Base-by-base conservation (phyloP, 2,888 invertebrate genomes). In the Drosophila rubida region DNA sequence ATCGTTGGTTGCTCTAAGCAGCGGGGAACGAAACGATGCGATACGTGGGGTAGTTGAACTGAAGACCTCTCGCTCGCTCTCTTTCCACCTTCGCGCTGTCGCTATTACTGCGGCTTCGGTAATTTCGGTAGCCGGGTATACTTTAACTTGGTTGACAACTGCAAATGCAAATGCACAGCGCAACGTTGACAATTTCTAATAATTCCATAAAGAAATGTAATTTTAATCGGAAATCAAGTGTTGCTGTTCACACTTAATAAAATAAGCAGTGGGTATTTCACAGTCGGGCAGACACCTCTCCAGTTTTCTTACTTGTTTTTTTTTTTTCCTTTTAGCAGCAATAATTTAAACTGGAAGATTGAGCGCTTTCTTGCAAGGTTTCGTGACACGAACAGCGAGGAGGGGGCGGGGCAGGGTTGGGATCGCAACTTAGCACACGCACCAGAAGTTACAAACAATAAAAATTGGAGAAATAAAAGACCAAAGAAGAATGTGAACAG, bases 401-500 rank as follows among this genome's bases (percentile, higher is more conserved):
- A 16, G 23, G 16, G 14, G 37, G 50, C 44, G 23, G 44, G 53
- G 27, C 7, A 27, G 51, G 9, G 22, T 19, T 50, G 8, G 22
- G 30, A 54, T 66, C 22, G 16, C 13, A 59, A 69, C 50, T 51
- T 30, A 60, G 23, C 61, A 58, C 53, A 59, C 71, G 61, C 60
- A 69, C 59, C 51, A 53, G 67, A 69, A 64, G 60, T 67, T 54
- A 59, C 73, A 76, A 70, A 79, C 74, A 69, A 79, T 65, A 66
- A 60, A 69, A 80, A 69, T 62, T 50, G 53, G 39, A 66, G 67
- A 78, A 76, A 60, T 59, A 78, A 62, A 55, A 65, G 57, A 49
- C 49, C 22, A 27, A 61, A 69, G 59, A 37, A 65, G 48, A 68
- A 65, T 37, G 61, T 51, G 58, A 66, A 50, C 14, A 65, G 41